Percentiles rank a stretch among this genome's conserved stretches.
Evolutionary conservation across 2,888 invertebrate genomes (phyloP).

Genomic region (Callosobruchus maculatus): DNA sequence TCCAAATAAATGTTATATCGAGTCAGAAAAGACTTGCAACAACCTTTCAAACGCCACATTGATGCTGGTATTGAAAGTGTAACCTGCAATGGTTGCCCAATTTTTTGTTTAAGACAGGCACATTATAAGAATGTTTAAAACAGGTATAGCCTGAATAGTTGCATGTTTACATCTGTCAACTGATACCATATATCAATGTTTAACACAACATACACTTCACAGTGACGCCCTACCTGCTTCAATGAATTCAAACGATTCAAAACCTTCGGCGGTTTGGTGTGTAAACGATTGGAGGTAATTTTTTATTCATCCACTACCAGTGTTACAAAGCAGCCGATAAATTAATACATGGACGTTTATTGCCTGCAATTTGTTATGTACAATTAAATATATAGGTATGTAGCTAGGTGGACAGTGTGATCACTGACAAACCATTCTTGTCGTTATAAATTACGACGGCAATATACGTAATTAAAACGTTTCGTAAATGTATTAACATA

Average conservation of each 20-base stretch:
- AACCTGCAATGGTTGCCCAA: too few relatives aligned
- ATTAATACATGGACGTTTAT: neutral
- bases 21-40: too few relatives aligned
- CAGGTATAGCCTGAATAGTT: neutral
- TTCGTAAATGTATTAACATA: neutral
- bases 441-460: neutral
- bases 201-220: neutral
- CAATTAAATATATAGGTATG: neutral
- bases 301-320: neutral
- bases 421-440: neutral
- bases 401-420: neutral
- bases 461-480: neutral
- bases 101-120: too few relatives aligned
- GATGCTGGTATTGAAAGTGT: too few relatives aligned
- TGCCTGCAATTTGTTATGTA: neutral
- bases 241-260: neutral
- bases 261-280: neutral
- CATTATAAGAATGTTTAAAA: too few relatives aligned
- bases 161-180: neutral
- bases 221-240: neutral
- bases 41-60: too few relatives aligned
- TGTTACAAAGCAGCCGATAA: neutral
- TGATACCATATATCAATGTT: neutral
- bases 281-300: neutral
- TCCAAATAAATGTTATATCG: too few relatives aligned